Conservation (phyloP, 1,140 invertebrate species). For the Antheraea pernyi region DNA sequence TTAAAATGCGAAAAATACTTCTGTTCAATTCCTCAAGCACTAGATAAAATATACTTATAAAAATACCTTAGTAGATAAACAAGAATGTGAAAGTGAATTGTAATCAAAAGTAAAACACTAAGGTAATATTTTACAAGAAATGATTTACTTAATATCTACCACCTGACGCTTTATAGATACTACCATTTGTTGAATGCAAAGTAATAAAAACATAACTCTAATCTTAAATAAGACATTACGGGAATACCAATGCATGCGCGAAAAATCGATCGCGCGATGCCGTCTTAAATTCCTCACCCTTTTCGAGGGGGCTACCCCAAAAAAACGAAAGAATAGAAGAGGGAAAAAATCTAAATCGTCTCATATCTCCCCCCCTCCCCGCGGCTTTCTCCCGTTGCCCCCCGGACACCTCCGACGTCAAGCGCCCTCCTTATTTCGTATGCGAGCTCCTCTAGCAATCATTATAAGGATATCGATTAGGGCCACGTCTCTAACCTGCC, state of each 20-base stretch:
- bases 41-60: no score
- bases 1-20: no score
- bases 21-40: no score
- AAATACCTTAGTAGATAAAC: no score
- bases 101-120: background rate
- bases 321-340: slow-evolving; percentile 79
- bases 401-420: slow-evolving; percentile 68
- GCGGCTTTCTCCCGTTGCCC: slow-evolving; percentile 33
- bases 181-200: no score
- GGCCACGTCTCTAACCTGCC: slow-evolving; percentile 69
- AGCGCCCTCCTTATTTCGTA: slow-evolving; percentile 78
- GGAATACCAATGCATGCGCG: slow-evolving; percentile 77
- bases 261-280: slow-evolving; percentile 72
- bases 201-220: slow-evolving; percentile 69
- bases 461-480: slow-evolving; percentile 78
- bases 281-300: slow-evolving; percentile 79
- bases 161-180: background rate
- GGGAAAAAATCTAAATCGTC: slow-evolving; percentile 79
- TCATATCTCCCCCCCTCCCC: slow-evolving; percentile 73
- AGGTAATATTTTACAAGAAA: background rate
- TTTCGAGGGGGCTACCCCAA: slow-evolving; percentile 72
- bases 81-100: no score
- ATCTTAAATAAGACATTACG: slow-evolving; percentile 77
- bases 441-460: slow-evolving; percentile 77
- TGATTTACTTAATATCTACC: background rate